Evolutionary conservation across 2,888 invertebrate genomes (phyloP).

Genomic region (Sceliomorpha sp.): DNA sequence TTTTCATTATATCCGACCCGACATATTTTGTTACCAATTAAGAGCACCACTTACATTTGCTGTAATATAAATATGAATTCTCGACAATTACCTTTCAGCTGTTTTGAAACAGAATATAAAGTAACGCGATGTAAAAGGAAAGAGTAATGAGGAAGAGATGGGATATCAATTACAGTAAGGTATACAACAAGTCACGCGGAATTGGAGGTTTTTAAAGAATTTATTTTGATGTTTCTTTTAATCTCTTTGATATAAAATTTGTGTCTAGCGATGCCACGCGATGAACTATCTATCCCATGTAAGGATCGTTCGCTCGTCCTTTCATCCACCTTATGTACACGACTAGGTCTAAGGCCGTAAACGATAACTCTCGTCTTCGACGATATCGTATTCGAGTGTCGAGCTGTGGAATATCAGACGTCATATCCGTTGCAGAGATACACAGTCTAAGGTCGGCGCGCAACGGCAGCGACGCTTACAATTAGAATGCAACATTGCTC

Average conservation of each 20-base stretch:
- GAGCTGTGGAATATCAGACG: constrained; percentile 38
- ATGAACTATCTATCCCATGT: constrained; percentile 73
- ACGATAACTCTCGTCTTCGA: constrained; percentile 61
- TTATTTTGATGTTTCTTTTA: constrained; percentile 76
- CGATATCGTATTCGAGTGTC: constrained; percentile 57
- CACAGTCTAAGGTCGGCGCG: constrained; percentile 3
- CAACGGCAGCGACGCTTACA: constrained; percentile 8
- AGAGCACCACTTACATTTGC: no score
- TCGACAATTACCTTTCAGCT: no score
- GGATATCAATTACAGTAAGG: no score
- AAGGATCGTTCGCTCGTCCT: constrained; percentile 68
- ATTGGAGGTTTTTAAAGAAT: constrained; percentile 73
- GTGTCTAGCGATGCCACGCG: constrained; percentile 78
- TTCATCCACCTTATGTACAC: constrained; percentile 75
- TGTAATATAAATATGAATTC: no score
- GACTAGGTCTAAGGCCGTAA: constrained; percentile 79
- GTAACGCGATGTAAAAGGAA: no score
- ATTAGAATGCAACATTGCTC: constrained; percentile 6
- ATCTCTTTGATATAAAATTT: constrained; percentile 80
- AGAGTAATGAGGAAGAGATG: no score
- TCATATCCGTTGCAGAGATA: constrained; percentile 8
- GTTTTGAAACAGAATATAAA: no score
- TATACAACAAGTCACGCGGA: no score
- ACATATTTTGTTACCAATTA: no score
- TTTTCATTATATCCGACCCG: no score